Evolutionary conservation across 30 jellyfish, hydroid and myxozoan species (phyloP).

Genomic region (Hydractinia echinata): DNA sequence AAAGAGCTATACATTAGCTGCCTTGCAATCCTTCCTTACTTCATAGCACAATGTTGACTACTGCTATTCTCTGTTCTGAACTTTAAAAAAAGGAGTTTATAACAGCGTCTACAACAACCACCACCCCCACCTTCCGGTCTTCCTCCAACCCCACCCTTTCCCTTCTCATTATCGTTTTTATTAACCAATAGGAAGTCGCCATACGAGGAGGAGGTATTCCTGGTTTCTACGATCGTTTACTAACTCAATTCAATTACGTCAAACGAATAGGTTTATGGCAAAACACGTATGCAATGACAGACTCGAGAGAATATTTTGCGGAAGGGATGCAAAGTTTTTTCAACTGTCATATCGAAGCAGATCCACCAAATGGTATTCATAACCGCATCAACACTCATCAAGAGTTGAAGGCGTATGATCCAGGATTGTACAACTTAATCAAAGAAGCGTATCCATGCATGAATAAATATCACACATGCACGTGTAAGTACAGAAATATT

Average conservation of each 20-base stretch:
- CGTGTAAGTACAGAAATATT: not conserved
- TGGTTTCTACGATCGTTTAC: constrained; percentile 36
- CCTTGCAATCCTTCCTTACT: too few relatives aligned
- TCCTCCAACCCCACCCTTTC: too few relatives aligned
- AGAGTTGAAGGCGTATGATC: constrained; percentile 42
- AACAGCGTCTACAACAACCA: too few relatives aligned
- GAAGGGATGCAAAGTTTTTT: constrained; percentile 63
- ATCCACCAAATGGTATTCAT: constrained; percentile 72
- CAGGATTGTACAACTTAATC: constrained; percentile 43
- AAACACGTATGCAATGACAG: constrained; percentile 49
- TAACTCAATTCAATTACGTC: constrained; percentile 37
- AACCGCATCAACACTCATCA: constrained; percentile 33
- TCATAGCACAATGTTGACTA: too few relatives aligned
- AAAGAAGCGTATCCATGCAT: constrained; percentile 58
- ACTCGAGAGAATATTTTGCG: constrained; percentile 58
- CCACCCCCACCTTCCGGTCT: too few relatives aligned
- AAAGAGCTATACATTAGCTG: too few relatives aligned
- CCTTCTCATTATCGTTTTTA: not conserved
- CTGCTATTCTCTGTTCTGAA: too few relatives aligned
- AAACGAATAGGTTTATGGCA: constrained; percentile 44
- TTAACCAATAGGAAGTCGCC: constrained; percentile 42
- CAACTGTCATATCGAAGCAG: constrained; percentile 45
- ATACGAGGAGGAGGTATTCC: constrained; percentile 52
- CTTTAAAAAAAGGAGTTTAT: too few relatives aligned
- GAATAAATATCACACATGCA: constrained; percentile 13